These are phyloP conservation scores for Eucidaris tribuloides DNA, from an alignment of 35 echinoderm and acorn worm genomes.

Conservation along the genomic window DNA sequence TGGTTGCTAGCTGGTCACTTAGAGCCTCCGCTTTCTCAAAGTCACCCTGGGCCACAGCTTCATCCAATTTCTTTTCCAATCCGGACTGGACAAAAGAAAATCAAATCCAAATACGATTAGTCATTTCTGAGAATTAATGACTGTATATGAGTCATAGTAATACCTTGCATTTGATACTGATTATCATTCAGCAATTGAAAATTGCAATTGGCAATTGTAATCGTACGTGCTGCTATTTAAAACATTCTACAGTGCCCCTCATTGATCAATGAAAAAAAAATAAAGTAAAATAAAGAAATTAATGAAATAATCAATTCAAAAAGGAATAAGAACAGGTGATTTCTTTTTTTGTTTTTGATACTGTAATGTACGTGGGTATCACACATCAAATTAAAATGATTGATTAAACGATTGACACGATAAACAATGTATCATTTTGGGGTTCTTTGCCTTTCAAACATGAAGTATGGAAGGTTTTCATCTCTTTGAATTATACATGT, in stretches of 20 bases:
- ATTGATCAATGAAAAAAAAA: neutral
- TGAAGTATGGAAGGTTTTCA: no score
- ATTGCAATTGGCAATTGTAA: neutral
- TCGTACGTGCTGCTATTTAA: neutral
- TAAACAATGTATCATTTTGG: no score
- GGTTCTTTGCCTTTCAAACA: no score
- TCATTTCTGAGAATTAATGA: neutral
- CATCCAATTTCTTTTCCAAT: slow-evolving; percentile 83
- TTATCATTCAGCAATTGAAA: neutral
- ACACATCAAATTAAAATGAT: no score
- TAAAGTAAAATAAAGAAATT: no score
- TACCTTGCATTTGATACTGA: neutral
- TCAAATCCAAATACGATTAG: neutral
- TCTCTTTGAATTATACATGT: no score
- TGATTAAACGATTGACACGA: no score
- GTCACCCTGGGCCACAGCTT: slow-evolving; percentile 69
- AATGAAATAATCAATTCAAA: no score
- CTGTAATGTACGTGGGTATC: no score
- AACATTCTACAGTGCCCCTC: neutral
- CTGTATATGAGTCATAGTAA: neutral
- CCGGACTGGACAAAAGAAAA: slow-evolving; percentile 60
- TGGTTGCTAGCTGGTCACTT: slow-evolving; percentile 67
- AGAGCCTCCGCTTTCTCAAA: slow-evolving; percentile 83
- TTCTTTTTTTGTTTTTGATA: no score
- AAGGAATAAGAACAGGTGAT: no score